Evolutionary conservation across 1,140 invertebrate genomes (phyloP).

Genomic region (Drosophila mojavensis): DNA sequence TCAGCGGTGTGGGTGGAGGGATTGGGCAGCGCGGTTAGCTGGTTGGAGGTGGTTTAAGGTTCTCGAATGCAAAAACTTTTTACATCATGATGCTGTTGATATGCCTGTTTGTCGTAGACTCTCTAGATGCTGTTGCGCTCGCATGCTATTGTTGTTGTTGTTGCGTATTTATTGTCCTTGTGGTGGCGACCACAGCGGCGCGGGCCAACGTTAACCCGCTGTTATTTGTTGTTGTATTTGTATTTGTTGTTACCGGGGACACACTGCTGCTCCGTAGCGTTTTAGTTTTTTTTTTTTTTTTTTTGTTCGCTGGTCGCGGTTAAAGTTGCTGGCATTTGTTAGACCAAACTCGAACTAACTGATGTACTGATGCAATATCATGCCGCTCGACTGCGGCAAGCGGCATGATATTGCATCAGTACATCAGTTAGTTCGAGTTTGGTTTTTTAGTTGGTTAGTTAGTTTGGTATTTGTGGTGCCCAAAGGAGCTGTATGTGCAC

Average conservation of each 20-base stretch:
- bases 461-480: slow-evolving; percentile 66
- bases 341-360: slow-evolving; percentile 18
- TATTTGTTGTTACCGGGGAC: slow-evolving; percentile 35
- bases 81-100: slow-evolving; percentile 82
- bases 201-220: slow-evolving; percentile 56
- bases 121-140: slow-evolving; percentile 28
- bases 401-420: slow-evolving; percentile 32
- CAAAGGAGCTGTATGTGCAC: slow-evolving; percentile 47
- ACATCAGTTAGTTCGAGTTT: slow-evolving; percentile 29
- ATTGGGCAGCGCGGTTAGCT: slow-evolving; percentile 40
- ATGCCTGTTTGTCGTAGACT: slow-evolving; percentile 54
- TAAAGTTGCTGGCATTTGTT: slow-evolving; percentile 77
- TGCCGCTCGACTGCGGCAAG: slow-evolving; percentile 18
- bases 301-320: slow-evolving; percentile 44
- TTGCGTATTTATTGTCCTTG: slow-evolving; percentile 74
- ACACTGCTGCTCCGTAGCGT: slow-evolving; percentile 28
- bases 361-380: slow-evolving; percentile 39
- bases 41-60: slow-evolving; percentile 52
- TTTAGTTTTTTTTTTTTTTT: slow-evolving; percentile 21
- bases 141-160: slow-evolving; percentile 23
- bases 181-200: slow-evolving; percentile 46
- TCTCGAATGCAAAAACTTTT: slow-evolving; percentile 66
- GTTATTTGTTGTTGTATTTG: slow-evolving; percentile 20
- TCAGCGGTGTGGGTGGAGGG: background rate
- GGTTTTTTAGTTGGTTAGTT: slow-evolving; percentile 48